Conservation (phyloP, 2,113 vertebrate species). For the Brachionichthys hirsutus region DNA sequence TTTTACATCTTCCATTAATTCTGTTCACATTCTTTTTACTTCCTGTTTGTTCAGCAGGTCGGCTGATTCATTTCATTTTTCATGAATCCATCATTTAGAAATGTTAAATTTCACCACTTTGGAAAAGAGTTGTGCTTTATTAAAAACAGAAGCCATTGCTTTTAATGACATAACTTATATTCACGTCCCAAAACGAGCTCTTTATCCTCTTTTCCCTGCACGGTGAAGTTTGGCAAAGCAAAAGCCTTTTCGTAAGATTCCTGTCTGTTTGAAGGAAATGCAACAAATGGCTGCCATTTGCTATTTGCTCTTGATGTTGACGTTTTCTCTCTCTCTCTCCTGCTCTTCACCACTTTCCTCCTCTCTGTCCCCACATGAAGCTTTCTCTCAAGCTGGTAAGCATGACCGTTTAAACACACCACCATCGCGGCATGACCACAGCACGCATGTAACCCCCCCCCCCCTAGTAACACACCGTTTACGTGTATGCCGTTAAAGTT, state of each 20-base stretch:
- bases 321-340: conserved; percentile 66
- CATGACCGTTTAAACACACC: conserved; percentile 77
- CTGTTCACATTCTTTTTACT: conserved; percentile 25
- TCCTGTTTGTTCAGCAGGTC: conserved; percentile 44
- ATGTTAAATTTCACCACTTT: conserved; percentile 59
- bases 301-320: conserved; percentile 63
- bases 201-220: conserved; percentile 45
- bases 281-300: conserved; percentile 35
- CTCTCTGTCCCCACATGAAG: conserved; percentile 83
- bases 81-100: conserved; percentile 44
- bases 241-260: conserved; percentile 4
- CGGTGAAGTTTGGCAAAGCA: conserved; percentile 65
- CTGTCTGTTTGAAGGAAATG: conserved; percentile 21
- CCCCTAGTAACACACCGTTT: conserved; percentile 63
- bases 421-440: conserved; percentile 63
- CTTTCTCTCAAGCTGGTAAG: conserved; percentile 99
- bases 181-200: background rate
- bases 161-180: conserved; percentile 3
- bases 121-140: conserved; percentile 36
- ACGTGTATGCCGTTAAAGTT: conserved; percentile 42
- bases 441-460: conserved; percentile 79
- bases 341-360: conserved; percentile 60
- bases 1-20: conserved; percentile 23
- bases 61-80: conserved; percentile 33
- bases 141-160: background rate